A percentile compares a stretch with the other conserved stretches of the same genome.
Conservation (phyloP, 2,888 invertebrate genomes). For the Oscheius sp. region DNA sequence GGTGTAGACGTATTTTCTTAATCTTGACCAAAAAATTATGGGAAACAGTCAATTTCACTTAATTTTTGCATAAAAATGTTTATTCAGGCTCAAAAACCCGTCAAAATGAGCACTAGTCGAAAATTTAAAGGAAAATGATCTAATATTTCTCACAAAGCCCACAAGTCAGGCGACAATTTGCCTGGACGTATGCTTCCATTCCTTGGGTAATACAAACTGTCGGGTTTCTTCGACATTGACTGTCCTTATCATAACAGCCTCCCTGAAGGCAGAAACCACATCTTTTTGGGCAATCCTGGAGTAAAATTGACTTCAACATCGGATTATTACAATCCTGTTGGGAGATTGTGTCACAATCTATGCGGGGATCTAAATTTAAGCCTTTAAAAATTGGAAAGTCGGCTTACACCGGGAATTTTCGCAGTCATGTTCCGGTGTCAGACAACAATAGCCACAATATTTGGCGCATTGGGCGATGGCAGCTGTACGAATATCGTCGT, state of each 20-base stretch:
- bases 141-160: not conserved
- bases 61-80: too few relatives aligned
- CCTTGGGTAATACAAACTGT: not conserved
- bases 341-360: not conserved
- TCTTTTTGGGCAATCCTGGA: not conserved
- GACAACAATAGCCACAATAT: not conserved
- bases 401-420: not conserved
- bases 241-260: not conserved
- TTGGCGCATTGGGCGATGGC: not conserved
- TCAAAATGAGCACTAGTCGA: too few relatives aligned
- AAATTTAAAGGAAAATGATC: too few relatives aligned
- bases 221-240: not conserved
- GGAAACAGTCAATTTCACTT: too few relatives aligned
- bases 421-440: not conserved
- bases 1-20: too few relatives aligned
- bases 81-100: too few relatives aligned
- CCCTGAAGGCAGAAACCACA: not conserved
- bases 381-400: not conserved
- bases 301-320: not conserved
- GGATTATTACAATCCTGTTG: not conserved
- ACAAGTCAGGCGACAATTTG: not conserved
- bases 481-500: not conserved
- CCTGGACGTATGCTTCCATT: not conserved
- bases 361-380: not conserved
- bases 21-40: too few relatives aligned